Evolutionary conservation across 2,888 invertebrate genomes (phyloP).

Genomic region (Hypsopygia costalis): DNA sequence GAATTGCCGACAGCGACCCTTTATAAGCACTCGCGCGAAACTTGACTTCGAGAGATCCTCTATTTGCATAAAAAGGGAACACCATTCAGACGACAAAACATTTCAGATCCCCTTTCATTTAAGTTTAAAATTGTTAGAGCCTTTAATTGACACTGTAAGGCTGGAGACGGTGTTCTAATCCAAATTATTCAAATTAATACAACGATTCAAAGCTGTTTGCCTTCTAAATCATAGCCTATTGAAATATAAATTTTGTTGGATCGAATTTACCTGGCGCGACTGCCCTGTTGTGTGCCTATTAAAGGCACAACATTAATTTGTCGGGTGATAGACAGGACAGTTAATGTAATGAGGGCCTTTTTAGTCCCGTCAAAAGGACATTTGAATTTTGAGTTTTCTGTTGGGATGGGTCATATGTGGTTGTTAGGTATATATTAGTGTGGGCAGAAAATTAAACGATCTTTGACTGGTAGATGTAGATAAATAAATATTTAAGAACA

Average conservation of each 20-base stretch:
- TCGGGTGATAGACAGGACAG: too few relatives aligned
- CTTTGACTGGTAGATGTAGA: too few relatives aligned
- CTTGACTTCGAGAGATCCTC: conserved; percentile 45
- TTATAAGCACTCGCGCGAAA: conserved; percentile 38
- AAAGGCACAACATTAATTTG: too few relatives aligned
- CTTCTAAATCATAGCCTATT: conserved; percentile 12
- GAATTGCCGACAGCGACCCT: conserved; percentile 35
- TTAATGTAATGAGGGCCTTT: too few relatives aligned
- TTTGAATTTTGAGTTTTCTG: too few relatives aligned
- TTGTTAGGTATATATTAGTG: too few relatives aligned
- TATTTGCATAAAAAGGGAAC: conserved; percentile 74
- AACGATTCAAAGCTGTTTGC: conserved; percentile 16
- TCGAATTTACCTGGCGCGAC: not conserved
- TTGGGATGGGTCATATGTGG: too few relatives aligned
- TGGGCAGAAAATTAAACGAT: too few relatives aligned
- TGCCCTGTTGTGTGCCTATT: not conserved
- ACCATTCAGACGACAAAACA: conserved; percentile 69
- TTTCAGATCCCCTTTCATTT: conserved; percentile 67
- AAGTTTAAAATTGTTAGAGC: conserved; percentile 70
- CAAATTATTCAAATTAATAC: conserved; percentile 63
- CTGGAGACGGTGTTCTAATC: conserved; percentile 35
- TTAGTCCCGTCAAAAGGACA: too few relatives aligned
- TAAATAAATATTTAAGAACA: too few relatives aligned
- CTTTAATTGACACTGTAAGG: conserved; percentile 60
- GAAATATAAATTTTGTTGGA: conserved; percentile 8